Conservation (phyloP, 2,797 vertebrate genomes). For the Gobionotothen gibberifrons region DNA sequence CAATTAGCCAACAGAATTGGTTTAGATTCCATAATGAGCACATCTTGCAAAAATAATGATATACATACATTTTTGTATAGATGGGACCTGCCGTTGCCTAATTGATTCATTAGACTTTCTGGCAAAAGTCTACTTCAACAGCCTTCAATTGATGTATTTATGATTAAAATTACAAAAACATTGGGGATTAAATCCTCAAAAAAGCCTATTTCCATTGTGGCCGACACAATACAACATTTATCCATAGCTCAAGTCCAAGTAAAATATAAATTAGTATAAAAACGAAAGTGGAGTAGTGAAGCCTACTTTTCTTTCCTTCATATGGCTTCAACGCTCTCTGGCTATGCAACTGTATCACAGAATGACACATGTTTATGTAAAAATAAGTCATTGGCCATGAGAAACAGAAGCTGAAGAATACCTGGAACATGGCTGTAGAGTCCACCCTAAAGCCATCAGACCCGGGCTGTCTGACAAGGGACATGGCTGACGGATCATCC, state of each 20-base stretch:
- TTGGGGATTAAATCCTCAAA: background rate
- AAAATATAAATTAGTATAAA: background rate
- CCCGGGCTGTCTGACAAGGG: slow-evolving; percentile 91
- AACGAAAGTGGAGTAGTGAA: background rate
- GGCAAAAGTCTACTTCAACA: background rate
- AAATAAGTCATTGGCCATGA: background rate
- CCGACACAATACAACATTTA: background rate
- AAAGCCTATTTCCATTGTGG: background rate
- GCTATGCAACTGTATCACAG: background rate
- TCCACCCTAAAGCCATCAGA: slow-evolving; percentile 95
- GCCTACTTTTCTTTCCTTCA: background rate
- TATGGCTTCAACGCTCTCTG: background rate
- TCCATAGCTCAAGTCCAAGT: background rate
- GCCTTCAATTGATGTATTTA: background rate
- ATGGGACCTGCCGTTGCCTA: background rate
- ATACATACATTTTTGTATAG: background rate
- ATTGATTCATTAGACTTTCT: slow-evolving; percentile 4
- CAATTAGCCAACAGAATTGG: background rate
- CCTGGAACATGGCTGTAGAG: slow-evolving; percentile 94
- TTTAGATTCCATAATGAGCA: background rate
- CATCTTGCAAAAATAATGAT: slow-evolving; percentile 5
- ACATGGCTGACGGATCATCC: slow-evolving; percentile 90
- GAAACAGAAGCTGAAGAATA: slow-evolving; percentile 37
- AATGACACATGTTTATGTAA: background rate
- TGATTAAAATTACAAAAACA: slow-evolving; percentile 20